These are phyloP conservation scores for Pseudomyrmex concolor DNA, from an alignment of 1,140 invertebrate species.

Conservation along the genomic window DNA sequence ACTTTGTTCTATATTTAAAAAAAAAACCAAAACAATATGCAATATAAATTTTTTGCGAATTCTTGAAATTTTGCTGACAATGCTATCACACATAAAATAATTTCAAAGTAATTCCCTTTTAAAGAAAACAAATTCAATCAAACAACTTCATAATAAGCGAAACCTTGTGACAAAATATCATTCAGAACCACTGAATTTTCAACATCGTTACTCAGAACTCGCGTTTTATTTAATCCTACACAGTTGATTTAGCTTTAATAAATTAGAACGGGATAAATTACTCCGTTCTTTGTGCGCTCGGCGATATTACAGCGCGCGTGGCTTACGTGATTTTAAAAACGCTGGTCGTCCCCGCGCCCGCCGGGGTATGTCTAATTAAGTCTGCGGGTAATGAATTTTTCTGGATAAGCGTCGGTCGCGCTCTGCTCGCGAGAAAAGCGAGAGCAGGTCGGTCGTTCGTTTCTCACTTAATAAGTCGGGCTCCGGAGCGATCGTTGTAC, in stretches of 20 bases:
- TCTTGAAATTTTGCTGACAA: neutral
- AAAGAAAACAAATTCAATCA: neutral
- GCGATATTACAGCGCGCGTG: conserved; percentile 54
- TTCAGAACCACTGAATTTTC: conserved; percentile 23
- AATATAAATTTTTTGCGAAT: neutral
- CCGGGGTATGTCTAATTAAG: conserved; percentile 60
- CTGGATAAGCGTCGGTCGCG: conserved; percentile 31
- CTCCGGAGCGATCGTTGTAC: conserved; percentile 50
- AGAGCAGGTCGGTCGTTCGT: conserved; percentile 32
- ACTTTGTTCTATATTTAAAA: neutral
- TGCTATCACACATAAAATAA: neutral
- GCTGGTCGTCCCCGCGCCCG: conserved; percentile 28
- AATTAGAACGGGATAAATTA: conserved; percentile 49
- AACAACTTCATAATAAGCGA: neutral
- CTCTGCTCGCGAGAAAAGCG: conserved; percentile 31
- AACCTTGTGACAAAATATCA: neutral
- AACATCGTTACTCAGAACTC: conserved; percentile 4
- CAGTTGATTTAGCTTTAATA: conserved; percentile 51
- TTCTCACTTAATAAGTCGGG: conserved; percentile 66
- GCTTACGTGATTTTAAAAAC: conserved; percentile 59
- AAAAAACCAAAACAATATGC: too few relatives aligned
- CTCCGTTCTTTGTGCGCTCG: conserved; percentile 39
- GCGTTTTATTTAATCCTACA: conserved; percentile 35
- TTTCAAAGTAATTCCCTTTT: too few relatives aligned
- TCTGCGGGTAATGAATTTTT: conserved; percentile 56